A percentile compares a stretch with the other conserved stretches of the same genome.
phyloP scores from a whole-genome alignment of 2,113 vertebrate species.

The Diadophis punctatus region DNA sequence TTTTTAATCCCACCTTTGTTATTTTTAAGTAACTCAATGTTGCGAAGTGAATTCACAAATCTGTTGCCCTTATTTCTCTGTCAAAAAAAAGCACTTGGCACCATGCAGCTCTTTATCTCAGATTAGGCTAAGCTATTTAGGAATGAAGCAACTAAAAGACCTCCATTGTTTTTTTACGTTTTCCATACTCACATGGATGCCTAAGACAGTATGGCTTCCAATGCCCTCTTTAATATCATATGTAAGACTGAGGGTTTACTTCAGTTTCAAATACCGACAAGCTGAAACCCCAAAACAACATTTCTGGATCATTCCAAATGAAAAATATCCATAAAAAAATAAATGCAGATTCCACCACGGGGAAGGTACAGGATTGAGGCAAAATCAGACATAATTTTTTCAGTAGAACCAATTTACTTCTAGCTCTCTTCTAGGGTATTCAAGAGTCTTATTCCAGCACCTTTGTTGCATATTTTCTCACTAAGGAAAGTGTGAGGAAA shows the following conservation, averaged over 20 bases:
- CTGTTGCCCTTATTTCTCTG: background rate
- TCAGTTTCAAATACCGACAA: background rate
- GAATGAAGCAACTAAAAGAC: background rate
- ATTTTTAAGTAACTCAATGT: background rate
- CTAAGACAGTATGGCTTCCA: background rate
- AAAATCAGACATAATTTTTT: background rate
- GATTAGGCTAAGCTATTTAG: background rate
- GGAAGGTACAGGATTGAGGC: background rate
- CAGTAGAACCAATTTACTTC: background rate
- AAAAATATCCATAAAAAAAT: background rate
- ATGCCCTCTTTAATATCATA: background rate
- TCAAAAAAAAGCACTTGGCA: background rate
- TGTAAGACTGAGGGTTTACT: background rate
- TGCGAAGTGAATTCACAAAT: background rate
- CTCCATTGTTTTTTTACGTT: background rate
- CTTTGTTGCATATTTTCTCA: background rate
- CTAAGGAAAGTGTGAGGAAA: background rate
- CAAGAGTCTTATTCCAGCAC: background rate
- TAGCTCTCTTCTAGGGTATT: background rate
- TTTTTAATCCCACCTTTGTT: background rate
- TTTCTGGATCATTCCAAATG: background rate
- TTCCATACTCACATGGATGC: background rate
- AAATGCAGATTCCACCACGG: background rate
- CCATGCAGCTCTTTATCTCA: background rate
- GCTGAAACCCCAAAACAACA: background rate